phyloP scores from a whole-genome alignment of 2,888 invertebrate species.

The Nomada ruficornis region DNA sequence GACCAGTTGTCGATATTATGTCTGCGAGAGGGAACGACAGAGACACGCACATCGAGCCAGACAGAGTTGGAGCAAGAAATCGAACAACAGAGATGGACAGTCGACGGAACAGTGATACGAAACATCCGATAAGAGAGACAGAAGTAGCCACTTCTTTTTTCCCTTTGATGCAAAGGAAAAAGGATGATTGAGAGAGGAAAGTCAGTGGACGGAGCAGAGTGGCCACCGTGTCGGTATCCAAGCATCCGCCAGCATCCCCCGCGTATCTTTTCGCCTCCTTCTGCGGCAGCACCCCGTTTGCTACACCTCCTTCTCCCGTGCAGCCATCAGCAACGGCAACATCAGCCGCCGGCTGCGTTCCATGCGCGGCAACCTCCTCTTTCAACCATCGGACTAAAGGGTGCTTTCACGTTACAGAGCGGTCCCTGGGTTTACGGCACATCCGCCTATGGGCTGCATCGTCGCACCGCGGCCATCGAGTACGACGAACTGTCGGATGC shows the following conservation, averaged over 20 bases:
- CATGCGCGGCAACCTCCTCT: constrained; percentile 41
- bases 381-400: constrained; percentile 55
- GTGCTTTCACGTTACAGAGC: constrained; percentile 37
- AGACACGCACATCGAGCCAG: constrained; percentile 33
- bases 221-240: constrained; percentile 72
- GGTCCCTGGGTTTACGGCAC: constrained; percentile 52
- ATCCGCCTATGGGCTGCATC: constrained; percentile 56
- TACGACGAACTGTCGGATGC: constrained; percentile 41
- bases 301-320: constrained; percentile 29
- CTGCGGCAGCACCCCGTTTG: constrained; percentile 37
- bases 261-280: constrained; percentile 52
- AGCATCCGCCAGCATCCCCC: constrained; percentile 66
- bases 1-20: constrained; percentile 67
- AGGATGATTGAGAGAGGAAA: constrained; percentile 32
- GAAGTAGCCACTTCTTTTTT: too few relatives aligned
- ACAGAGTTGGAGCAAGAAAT: constrained; percentile 8
- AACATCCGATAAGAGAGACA: background rate
- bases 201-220: constrained; percentile 51
- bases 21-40: constrained; percentile 53
- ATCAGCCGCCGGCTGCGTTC: constrained; percentile 32
- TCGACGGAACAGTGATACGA: background rate
- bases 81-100: constrained; percentile 6
- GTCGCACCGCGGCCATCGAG: constrained; percentile 16
- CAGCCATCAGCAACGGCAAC: constrained; percentile 38
- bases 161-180: background rate